These are phyloP conservation scores for Paedocypris micromegethes DNA, from an alignment of 2,797 vertebrate species.

Conservation along the genomic window DNA sequence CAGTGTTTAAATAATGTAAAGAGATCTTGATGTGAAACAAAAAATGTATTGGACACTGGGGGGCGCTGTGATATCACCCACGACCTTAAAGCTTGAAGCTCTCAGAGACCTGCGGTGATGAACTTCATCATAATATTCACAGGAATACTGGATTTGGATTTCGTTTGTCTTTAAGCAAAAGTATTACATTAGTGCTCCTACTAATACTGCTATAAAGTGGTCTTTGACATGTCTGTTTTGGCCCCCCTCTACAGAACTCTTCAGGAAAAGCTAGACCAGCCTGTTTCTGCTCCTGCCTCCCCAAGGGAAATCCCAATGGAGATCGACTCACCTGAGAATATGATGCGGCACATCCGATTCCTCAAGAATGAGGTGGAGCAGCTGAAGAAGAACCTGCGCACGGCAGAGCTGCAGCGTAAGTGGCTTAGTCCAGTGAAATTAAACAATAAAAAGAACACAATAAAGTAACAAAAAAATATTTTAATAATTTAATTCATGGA, in stretches of 20 bases:
- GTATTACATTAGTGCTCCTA: too few species aligned
- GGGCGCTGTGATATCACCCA: too few species aligned
- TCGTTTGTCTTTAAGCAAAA: too few species aligned
- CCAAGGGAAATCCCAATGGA: slow-evolving; percentile 99
- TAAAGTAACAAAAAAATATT: background rate
- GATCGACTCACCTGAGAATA: slow-evolving; percentile 98
- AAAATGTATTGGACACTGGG: too few species aligned
- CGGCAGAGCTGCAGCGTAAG: slow-evolving; percentile 94
- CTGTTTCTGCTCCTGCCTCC: slow-evolving; percentile 92
- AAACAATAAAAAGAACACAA: background rate
- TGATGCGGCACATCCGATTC: slow-evolving; percentile 99
- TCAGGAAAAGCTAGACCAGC: slow-evolving; percentile 98
- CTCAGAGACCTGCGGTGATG: too few species aligned
- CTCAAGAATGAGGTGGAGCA: slow-evolving; percentile 96
- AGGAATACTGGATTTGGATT: too few species aligned
- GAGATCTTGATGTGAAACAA: too few species aligned
- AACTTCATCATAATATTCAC: too few species aligned
- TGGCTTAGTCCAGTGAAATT: slow-evolving; percentile 35
- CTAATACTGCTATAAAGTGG: too few species aligned
- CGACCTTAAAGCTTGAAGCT: too few species aligned
- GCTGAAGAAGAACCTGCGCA: slow-evolving; percentile 94
- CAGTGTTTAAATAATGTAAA: too few species aligned
- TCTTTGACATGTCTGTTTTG: background rate
- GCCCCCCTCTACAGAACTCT: slow-evolving; percentile 75
- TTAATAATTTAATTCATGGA: too few species aligned